Percentiles rank a stretch among this genome's conserved stretches.
These are phyloP conservation scores for Hemiscyllium ocellatum DNA, from an alignment of 2,113 vertebrate species.

Conservation along the genomic window DNA sequence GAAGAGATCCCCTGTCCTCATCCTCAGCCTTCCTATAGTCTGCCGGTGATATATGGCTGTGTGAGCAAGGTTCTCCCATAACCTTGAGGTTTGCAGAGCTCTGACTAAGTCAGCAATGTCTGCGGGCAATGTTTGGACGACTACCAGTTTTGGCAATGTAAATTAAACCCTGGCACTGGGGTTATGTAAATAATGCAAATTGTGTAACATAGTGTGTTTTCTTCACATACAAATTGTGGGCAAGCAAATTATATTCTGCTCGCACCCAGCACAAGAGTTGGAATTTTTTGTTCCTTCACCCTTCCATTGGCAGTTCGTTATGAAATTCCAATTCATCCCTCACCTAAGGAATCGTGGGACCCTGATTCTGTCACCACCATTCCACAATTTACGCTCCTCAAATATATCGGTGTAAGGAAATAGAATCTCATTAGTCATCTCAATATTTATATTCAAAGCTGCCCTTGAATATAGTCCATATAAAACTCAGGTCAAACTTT, in stretches of 20 bases:
- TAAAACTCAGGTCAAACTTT: not conserved
- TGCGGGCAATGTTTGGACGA: no score
- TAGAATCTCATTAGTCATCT: not conserved
- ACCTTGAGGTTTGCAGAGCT: not conserved
- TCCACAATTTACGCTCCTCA: not conserved
- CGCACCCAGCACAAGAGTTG: not conserved
- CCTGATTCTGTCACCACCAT: not conserved
- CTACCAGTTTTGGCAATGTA: not conserved
- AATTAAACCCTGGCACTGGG: not conserved
- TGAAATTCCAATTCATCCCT: not conserved
- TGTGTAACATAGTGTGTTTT: not conserved
- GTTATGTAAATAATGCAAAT: not conserved
- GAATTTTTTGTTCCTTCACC: not conserved
- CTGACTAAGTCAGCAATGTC: not conserved
- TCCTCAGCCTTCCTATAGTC: not conserved
- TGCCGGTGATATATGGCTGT: not conserved
- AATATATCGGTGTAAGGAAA: not conserved
- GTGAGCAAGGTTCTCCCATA: not conserved
- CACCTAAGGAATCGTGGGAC: not conserved
- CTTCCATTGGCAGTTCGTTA: not conserved
- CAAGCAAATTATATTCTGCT: not conserved
- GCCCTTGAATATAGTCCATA: not conserved
- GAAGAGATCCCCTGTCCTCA: no score
- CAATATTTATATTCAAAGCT: not conserved
- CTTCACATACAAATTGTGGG: not conserved